Evolutionary conservation across 1,140 invertebrate genomes (phyloP), one percentile per base, ranked within the genome.

Genomic region (Platorchestia sp.): DNA sequence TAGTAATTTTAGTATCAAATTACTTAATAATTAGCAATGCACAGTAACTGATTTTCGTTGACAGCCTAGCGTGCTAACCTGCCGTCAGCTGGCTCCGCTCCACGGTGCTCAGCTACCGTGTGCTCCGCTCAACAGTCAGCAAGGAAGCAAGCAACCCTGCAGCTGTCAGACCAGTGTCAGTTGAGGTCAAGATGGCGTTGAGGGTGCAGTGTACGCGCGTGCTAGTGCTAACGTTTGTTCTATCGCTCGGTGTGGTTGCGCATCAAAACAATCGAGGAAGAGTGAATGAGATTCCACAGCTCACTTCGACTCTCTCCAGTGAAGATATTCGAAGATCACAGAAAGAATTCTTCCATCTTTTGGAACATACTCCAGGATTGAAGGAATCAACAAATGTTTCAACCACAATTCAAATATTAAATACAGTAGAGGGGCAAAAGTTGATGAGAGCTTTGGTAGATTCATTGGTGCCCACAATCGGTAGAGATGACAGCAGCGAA

Each of bases 391-490:
- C 10, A 47, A 93, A 93, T 93, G 91, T 93, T 1, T 93, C 91
- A 0, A 93, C 43, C 6, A 93, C 91, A 19, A 93, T 93, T 93
- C 43, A 93, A 45, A 47, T 93, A 7, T 47, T 93, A 36, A 93
- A 93, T 45, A 93, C 91, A 44, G 43, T 36, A 16, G 91, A 93
- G 40, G 91, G 91, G 45, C 91, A 93, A 47, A 93, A 93, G 44
- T 44, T 93, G 44, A 93, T 93, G 91, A 45, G 91, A 93, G 45
- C 43, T n/a, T 40, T 93, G 43, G 91, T 93, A 45, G 91, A 93
- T 93, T 93, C 91, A 27, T 45, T 93, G 91, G 91, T 93, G 45
- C 91, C 91, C 19, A 93, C 91, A 40, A 93, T 93, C 10, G 91
- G 91, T 93, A 45, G 91, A 45, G 91, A 93, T 93, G 91, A 93